These are phyloP conservation scores for Ciconia stormi DNA, from an alignment of 2,113 vertebrate species.

Conservation along the genomic window DNA sequence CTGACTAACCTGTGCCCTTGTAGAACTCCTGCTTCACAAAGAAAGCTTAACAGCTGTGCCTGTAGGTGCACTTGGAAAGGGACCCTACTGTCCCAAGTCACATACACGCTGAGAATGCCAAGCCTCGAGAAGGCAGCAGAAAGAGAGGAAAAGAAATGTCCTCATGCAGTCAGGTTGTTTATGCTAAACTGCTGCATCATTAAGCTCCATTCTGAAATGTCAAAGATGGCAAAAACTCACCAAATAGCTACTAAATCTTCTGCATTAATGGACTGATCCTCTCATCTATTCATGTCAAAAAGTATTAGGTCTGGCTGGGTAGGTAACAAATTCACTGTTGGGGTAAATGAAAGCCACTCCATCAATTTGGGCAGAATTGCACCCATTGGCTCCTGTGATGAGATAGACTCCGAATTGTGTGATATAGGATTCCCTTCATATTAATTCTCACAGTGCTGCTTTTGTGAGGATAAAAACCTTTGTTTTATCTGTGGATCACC, in stretches of 20 bases:
- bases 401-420: background rate
- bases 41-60: slow-evolving; percentile 37
- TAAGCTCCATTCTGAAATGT: slow-evolving; percentile 43
- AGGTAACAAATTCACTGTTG: slow-evolving; percentile 50
- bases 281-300: slow-evolving; percentile 37
- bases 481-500: background rate
- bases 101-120: background rate
- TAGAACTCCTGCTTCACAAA: slow-evolving; percentile 37
- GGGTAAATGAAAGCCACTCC: slow-evolving; percentile 49
- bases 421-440: background rate
- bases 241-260: slow-evolving; percentile 49
- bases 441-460: background rate
- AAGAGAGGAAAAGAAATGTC: background rate
- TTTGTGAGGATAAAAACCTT: background rate
- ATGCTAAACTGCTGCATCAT: slow-evolving; percentile 48
- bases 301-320: slow-evolving; percentile 26
- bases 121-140: background rate
- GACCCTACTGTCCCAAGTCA: slow-evolving; percentile 9
- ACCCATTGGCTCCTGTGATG: background rate
- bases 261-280: slow-evolving; percentile 46
- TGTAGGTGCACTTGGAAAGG: slow-evolving; percentile 32
- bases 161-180: background rate
- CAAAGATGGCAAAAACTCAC: slow-evolving; percentile 51
- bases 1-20: slow-evolving; percentile 53
- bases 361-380: slow-evolving; percentile 20